A percentile compares a stretch with the other conserved stretches of the same genome.
Evolutionary conservation across 2,113 vertebrate species (phyloP).

Genomic region (pig (Sus scrofa)): T2T-Sscrofa CM000820.6:107508501-107509000

Average conservation of each 20-base stretch:
- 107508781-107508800: background rate
- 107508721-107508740: conserved; percentile 48
- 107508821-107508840: conserved; percentile 30
- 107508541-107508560: conserved; percentile 37
- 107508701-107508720: background rate
- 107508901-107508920: conserved; percentile 7
- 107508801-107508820: background rate
- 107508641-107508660: background rate
- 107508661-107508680: background rate
- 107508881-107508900: conserved; percentile 18
- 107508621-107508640: background rate
- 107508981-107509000: background rate
- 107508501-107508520: conserved; percentile 97
- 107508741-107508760: background rate
- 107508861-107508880: conserved; percentile 25
- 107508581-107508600: background rate
- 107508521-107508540: conserved; percentile 94
- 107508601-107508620: background rate
- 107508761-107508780: background rate
- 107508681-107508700: background rate
- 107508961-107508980: conserved; percentile 15
- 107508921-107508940: conserved; percentile 9
- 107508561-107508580: background rate
- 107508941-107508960: background rate
- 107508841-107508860: conserved; percentile 27